Base-by-base conservation (phyloP, 2,797 vertebrate species). In the Echeneis naucrates region DNA sequence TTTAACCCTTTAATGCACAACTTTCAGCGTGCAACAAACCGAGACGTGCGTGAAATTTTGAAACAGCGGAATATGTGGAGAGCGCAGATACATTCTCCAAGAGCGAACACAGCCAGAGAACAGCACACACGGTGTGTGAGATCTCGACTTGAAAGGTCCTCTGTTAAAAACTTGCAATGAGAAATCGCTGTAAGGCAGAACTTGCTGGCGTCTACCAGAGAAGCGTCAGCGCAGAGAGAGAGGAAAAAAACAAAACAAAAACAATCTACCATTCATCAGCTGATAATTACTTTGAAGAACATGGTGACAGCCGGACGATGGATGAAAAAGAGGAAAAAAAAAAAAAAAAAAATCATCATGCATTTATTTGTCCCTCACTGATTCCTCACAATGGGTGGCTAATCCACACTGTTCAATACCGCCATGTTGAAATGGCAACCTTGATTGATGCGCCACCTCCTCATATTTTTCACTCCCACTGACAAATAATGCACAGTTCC, bases 381-480 rank as follows among this genome's bases (percentile, higher is more conserved):
- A 83, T 82, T 90, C 84, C 86, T 85, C 90, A 33, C 90, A 89
- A 91, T 88, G 89, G 92, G 92, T 81, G 92, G 88, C 80, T 92
- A 93, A 94, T 92, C 86, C 86, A 57, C 72, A 27, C 71, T 47
- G 74, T 80, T 85, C 81, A 90, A 84, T 83, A 80, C 38, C 26
- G 76, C 72, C 81, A 77, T 79, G 85, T 83, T 89, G 78, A 89
- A 90, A 92, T 89, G 84, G 87, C 86, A 86, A 71, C 76, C 52
- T 77, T 93, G 92, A 93, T 89, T 90, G 90, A 94, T 90, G 89
- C 64, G 60, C 75, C 72, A 50, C 72, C 85, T 78, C 81, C 75
- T 77, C 70, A 35, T 80, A 82, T 91, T 88, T 80, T 75, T 90
- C 66, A 79, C 84, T 81, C 81, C 68, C 78, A 73, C 87, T 82